A percentile compares a stretch with the other conserved stretches of the same genome.
Evolutionary conservation across 92 coral and sea anemone species (phyloP).

Genomic region (Palythoa caribaeorum): DNA sequence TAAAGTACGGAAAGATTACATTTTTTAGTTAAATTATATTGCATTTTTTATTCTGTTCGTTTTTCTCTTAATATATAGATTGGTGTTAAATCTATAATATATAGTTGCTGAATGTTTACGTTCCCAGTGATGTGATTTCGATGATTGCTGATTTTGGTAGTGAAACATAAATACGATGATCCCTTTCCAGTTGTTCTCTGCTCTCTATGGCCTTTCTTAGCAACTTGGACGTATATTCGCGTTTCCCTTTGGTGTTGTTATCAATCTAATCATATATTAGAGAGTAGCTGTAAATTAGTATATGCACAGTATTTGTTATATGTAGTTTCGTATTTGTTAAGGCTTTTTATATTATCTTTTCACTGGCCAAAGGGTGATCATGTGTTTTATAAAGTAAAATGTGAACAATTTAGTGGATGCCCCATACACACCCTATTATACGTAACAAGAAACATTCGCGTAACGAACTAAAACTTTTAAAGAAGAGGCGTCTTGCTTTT

Average conservation of each 20-base stretch:
- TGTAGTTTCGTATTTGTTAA: slow-evolving; percentile 12
- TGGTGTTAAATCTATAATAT: neutral
- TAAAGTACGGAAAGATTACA: neutral
- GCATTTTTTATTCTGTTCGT: neutral
- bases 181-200: slow-evolving; percentile 5
- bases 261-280: slow-evolving; percentile 22
- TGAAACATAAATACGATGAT: slow-evolving; percentile 26
- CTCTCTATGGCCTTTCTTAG: slow-evolving; percentile 21
- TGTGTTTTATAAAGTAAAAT: neutral
- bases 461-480: neutral
- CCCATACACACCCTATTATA: neutral
- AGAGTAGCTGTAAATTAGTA: slow-evolving; percentile 4
- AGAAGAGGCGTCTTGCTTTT: slow-evolving; percentile 7
- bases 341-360: neutral
- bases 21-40: neutral
- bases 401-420: neutral
- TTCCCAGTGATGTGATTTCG: slow-evolving; percentile 12
- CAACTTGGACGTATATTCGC: slow-evolving; percentile 23
- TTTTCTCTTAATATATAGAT: neutral
- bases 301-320: neutral
- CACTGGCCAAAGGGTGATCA: slow-evolving; percentile 1
- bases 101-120: slow-evolving; percentile 12
- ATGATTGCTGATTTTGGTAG: slow-evolving; percentile 14
- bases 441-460: neutral
- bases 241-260: slow-evolving; percentile 34